Conservation (phyloP, 2,888 invertebrate genomes). For the Cosmorhoe ocellata region DNA sequence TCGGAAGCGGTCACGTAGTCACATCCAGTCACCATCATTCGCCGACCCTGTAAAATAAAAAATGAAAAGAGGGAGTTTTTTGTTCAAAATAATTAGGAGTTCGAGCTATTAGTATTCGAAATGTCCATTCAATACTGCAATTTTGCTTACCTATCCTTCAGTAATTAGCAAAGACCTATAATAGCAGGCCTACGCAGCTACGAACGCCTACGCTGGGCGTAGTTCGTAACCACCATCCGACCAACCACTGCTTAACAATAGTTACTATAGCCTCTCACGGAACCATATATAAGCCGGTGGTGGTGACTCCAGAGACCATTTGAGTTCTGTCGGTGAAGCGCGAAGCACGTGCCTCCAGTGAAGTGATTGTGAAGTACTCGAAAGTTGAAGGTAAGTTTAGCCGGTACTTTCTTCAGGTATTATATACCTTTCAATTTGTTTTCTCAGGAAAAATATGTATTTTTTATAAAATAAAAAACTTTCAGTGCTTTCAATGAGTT, state of each 20-base stretch:
- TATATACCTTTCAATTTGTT: too few species aligned
- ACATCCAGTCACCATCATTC: too few species aligned
- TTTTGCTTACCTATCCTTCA: slow-evolving; percentile 1
- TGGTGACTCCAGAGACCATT: slow-evolving; percentile 54
- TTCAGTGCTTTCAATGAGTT: too few species aligned
- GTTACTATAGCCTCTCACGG: slow-evolving; percentile 34
- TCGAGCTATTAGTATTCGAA: too few species aligned
- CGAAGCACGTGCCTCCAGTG: slow-evolving; percentile 52
- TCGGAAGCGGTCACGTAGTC: too few species aligned
- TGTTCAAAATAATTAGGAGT: too few species aligned
- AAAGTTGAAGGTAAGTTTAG: slow-evolving; percentile 65
- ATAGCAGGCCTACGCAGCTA: slow-evolving; percentile 11
- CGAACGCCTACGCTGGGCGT: slow-evolving; percentile 75
- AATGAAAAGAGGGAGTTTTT: too few species aligned
- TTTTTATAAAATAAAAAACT: too few species aligned
- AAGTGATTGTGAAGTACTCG: slow-evolving; percentile 42
- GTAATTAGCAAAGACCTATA: slow-evolving; percentile 1
- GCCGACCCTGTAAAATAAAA: too few species aligned
- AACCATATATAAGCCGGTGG: slow-evolving; percentile 57
- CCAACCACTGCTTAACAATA: slow-evolving; percentile 45
- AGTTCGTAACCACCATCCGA: slow-evolving; percentile 59
- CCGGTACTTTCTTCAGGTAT: not conserved
- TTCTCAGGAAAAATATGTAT: too few species aligned
- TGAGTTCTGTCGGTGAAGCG: slow-evolving; percentile 56
- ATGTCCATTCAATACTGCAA: slow-evolving; percentile 11